Evolutionary conservation across 2,113 vertebrate species (phyloP).

Genomic region (Benitochromis conjunctus): DNA sequence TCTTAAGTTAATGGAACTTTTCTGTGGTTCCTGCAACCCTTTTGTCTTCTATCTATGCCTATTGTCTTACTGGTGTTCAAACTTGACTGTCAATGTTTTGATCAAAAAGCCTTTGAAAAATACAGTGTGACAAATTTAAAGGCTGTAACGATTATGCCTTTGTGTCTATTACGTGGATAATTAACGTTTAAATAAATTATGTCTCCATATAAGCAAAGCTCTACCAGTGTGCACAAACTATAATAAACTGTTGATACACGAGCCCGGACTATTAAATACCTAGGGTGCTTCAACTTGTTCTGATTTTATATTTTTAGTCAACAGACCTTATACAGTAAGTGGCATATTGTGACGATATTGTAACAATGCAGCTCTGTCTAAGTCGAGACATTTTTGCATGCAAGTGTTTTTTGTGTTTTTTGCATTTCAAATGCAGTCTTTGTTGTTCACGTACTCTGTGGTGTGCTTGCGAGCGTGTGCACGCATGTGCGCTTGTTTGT

Average conservation of each 20-base stretch:
- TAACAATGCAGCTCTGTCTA: background rate
- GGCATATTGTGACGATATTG: background rate
- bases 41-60: background rate
- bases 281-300: background rate
- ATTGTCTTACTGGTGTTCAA: background rate
- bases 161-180: background rate
- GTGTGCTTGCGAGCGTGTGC: background rate
- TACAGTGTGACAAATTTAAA: background rate
- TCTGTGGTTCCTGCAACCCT: background rate
- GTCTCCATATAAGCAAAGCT: background rate
- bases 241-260: background rate
- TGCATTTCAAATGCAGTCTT: background rate
- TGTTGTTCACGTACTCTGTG: background rate
- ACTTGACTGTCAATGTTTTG: background rate
- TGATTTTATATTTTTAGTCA: background rate
- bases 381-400: background rate
- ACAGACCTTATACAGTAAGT: background rate
- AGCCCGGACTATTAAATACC: background rate
- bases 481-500: background rate
- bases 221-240: background rate
- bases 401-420: background rate
- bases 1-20: background rate
- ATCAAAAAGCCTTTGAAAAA: background rate
- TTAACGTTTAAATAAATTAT: background rate
- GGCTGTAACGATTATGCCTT: background rate